These are phyloP conservation scores for Colius striatus DNA, from an alignment of 2,113 vertebrate species.

Conservation along the genomic window DNA sequence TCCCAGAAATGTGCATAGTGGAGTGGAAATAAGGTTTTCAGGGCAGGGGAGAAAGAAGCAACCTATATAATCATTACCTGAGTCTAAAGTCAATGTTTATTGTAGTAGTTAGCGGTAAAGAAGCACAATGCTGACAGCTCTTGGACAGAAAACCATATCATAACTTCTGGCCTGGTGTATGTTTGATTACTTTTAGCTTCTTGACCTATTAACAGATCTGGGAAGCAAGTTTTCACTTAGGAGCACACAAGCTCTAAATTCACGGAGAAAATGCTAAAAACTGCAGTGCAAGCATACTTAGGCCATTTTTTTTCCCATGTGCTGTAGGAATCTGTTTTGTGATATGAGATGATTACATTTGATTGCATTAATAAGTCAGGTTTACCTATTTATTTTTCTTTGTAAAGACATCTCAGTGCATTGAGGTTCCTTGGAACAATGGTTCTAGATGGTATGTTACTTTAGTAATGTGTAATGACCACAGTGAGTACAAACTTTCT, in stretches of 20 bases:
- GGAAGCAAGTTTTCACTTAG: background rate
- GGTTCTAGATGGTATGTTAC: background rate
- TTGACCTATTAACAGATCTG: background rate
- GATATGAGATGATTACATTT: background rate
- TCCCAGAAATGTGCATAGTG: background rate
- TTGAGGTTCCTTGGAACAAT: background rate
- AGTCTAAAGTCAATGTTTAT: background rate
- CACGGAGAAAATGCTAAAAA: background rate
- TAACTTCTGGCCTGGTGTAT: background rate
- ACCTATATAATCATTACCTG: fast-evolving
- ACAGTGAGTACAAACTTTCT: background rate
- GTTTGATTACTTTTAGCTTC: background rate
- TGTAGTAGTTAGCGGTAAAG: background rate
- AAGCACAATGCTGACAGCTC: background rate
- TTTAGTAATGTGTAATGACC: fast-evolving
- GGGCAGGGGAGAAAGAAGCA: background rate
- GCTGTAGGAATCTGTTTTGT: background rate
- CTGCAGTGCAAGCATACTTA: background rate
- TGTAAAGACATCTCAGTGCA: background rate
- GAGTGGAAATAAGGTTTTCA: background rate
- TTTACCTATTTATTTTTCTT: background rate
- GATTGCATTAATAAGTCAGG: background rate
- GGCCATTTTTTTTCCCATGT: background rate
- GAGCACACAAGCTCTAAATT: background rate
- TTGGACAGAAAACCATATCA: background rate